These are phyloP conservation scores for Sander lucioperca DNA, from an alignment of 2,113 vertebrate species.

Conservation along the genomic window DNA sequence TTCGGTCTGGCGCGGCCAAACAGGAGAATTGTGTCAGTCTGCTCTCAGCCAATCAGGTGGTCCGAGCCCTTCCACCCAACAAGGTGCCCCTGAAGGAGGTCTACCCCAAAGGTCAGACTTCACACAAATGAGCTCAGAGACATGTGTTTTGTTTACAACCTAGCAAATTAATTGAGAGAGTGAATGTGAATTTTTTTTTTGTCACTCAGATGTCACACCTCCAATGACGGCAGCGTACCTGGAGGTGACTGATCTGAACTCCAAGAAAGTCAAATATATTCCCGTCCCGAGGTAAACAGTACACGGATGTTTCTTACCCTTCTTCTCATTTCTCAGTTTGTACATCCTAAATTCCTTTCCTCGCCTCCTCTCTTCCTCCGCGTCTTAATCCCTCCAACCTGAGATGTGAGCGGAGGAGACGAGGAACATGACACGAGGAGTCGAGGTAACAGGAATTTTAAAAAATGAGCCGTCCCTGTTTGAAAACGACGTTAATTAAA, in stretches of 20 bases:
- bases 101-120: slow-evolving; percentile 92
- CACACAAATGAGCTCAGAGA: not conserved
- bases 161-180: no score
- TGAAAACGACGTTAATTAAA: no score
- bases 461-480: no score
- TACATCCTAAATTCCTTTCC: no score
- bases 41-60: slow-evolving; percentile 90
- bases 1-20: slow-evolving; percentile 78
- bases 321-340: no score
- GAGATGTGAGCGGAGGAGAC: no score
- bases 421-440: no score
- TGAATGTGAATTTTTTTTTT: slow-evolving; percentile 24
- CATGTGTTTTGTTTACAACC: not conserved
- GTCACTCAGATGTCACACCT: slow-evolving; percentile 88
- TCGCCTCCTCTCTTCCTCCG: no score
- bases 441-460: no score
- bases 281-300: slow-evolving; percentile 91
- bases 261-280: slow-evolving; percentile 96
- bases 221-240: slow-evolving; percentile 91
- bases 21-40: slow-evolving; percentile 90
- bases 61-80: slow-evolving; percentile 88
- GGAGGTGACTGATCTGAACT: slow-evolving; percentile 95
- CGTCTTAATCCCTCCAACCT: no score
- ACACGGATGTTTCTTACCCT: no score
- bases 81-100: slow-evolving; percentile 93